phyloP scores from a whole-genome alignment of 2,888 invertebrate species.

The Archips xylosteana region DNA sequence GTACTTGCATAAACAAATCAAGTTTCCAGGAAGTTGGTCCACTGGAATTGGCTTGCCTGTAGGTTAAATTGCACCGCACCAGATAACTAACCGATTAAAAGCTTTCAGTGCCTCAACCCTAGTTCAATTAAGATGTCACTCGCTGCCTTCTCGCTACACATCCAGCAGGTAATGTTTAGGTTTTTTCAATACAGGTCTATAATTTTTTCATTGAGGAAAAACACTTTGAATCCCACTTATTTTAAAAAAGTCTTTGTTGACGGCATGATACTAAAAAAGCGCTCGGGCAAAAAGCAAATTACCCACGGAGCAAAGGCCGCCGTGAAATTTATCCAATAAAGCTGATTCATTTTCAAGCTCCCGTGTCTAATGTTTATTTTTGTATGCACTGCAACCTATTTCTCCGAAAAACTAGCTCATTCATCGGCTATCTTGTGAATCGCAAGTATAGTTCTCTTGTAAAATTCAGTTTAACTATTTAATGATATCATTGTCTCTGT shows the following conservation, averaged over 20 bases:
- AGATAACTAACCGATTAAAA: not conserved
- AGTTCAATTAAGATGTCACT: not conserved
- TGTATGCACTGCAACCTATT: not conserved
- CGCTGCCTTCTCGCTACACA: too few species aligned
- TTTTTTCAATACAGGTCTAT: not conserved
- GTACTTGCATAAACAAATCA: too few species aligned
- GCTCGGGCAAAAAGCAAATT: slow-evolving; percentile 16
- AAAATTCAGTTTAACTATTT: too few species aligned
- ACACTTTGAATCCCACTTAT: not conserved
- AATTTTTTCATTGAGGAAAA: not conserved
- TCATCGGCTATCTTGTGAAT: too few species aligned
- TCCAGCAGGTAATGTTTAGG: not conserved
- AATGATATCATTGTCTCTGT: too few species aligned
- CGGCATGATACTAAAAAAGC: slow-evolving; percentile 13
- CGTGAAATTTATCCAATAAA: slow-evolving; percentile 15
- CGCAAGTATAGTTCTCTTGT: too few species aligned
- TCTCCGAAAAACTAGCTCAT: too few species aligned
- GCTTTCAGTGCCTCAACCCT: not conserved
- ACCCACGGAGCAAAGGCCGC: slow-evolving; percentile 22
- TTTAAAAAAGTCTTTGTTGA: slow-evolving; percentile 18
- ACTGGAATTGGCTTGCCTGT: too few species aligned
- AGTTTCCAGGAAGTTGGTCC: too few species aligned
- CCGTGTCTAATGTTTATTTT: not conserved
- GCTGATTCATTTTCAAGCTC: slow-evolving; percentile 16
- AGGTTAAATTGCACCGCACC: not conserved